A percentile compares a stretch with the other conserved stretches of the same genome.
phyloP scores from a whole-genome alignment of 2,797 vertebrate genomes.

The Molossus molossus region DNA sequence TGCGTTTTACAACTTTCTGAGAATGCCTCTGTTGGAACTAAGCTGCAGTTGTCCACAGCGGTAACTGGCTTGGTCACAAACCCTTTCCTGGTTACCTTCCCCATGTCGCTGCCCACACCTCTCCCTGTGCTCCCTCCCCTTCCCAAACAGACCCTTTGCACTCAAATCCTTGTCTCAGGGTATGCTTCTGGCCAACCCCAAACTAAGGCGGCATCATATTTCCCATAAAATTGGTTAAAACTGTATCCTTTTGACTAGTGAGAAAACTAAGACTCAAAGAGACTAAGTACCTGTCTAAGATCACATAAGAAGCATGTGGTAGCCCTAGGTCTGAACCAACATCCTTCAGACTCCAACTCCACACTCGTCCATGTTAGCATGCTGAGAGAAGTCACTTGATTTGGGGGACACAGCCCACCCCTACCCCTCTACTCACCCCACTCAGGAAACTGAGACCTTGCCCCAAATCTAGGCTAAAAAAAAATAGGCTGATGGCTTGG shows the following conservation, averaged over 20 bases:
- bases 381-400: background rate
- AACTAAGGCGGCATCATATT: background rate
- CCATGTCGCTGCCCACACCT: background rate
- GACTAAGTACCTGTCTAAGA: background rate
- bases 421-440: background rate
- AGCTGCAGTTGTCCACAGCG: background rate
- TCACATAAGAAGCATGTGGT: background rate
- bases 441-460: background rate
- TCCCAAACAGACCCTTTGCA: background rate
- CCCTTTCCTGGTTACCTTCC: background rate
- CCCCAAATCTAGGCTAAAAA: background rate
- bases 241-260: background rate
- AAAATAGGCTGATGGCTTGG: background rate
- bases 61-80: background rate
- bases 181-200: background rate
- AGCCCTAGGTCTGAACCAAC: background rate
- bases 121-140: background rate
- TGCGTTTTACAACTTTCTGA: background rate
- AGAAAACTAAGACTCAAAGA: slow-evolving; percentile 45
- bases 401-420: background rate
- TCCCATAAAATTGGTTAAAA: slow-evolving; percentile 17
- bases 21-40: background rate
- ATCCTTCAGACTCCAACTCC: background rate
- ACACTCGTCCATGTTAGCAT: background rate
- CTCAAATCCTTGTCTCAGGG: background rate